A percentile compares a stretch with the other conserved stretches of the same genome.
These are phyloP conservation scores for Cynaeus angustus DNA, from an alignment of 2,888 invertebrate genomes.

Conservation along the genomic window DNA sequence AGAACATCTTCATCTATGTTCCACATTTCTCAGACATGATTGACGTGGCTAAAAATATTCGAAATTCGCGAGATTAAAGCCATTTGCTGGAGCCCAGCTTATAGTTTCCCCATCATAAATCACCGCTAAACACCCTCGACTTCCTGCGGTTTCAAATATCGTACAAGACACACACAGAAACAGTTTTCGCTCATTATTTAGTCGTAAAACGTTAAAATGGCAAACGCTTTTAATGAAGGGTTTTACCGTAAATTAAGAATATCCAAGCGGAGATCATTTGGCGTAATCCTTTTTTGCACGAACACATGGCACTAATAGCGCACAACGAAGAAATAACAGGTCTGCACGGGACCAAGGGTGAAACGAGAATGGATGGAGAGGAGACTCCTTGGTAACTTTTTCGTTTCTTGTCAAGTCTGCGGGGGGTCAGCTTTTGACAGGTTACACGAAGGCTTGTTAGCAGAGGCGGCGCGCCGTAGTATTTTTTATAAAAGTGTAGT, in stretches of 20 bases:
- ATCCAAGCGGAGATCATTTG: slow-evolving; percentile 34
- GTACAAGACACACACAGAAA: slow-evolving; percentile 14
- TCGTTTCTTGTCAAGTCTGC: slow-evolving; percentile 54
- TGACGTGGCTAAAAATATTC: background rate
- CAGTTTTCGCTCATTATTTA: slow-evolving; percentile 36
- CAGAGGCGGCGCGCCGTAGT: slow-evolving; percentile 29
- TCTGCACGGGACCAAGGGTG: slow-evolving; percentile 37
- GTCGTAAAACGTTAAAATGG: slow-evolving; percentile 31
- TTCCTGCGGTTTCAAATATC: slow-evolving; percentile 47
- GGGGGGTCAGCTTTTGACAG: slow-evolving; percentile 49
- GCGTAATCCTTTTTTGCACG: slow-evolving; percentile 31
- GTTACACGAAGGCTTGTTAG: slow-evolving; percentile 32
- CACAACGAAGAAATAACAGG: slow-evolving; percentile 9
- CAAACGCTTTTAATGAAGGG: slow-evolving; percentile 6
- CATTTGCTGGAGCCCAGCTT: background rate
- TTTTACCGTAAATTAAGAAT: slow-evolving; percentile 30
- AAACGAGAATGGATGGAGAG: slow-evolving; percentile 41
- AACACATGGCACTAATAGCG: slow-evolving; percentile 42
- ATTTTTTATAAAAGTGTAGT: too few relatives aligned
- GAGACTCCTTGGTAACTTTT: slow-evolving; percentile 50
- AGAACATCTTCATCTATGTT: too few relatives aligned
- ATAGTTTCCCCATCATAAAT: slow-evolving; percentile 40
- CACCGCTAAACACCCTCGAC: slow-evolving; percentile 38
- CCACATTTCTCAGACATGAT: background rate
- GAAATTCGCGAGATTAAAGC: slow-evolving; percentile 8